Base-by-base conservation (phyloP, 2,888 invertebrate genomes). In the Desoria tigrina region DNA sequence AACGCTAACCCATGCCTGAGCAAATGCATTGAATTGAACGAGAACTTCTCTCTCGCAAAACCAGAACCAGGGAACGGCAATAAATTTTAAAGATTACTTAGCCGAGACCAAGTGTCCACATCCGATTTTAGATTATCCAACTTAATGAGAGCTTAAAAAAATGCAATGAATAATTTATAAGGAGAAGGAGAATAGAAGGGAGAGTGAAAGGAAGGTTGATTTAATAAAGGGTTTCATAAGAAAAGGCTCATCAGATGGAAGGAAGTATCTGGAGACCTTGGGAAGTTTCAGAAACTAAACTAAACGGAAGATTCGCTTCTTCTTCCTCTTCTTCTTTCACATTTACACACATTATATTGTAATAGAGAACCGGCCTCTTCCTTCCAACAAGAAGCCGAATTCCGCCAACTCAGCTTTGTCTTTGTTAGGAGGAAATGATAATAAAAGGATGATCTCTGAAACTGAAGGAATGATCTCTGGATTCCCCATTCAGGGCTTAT, bases 331-430 rank as follows among this genome's bases (percentile, higher is more conserved):
- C 32, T 32, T 11, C 32, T 32, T 11, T 32, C 4, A 11, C 32
- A n/a, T n/a, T n/a, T n/a, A n/a, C n/a, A n/a, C n/a, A n/a, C n/a
- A n/a, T n/a, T n/a, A n/a, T n/a, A n/a, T n/a, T n/a, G n/a, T n/a
- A n/a, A n/a, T n/a, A n/a, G n/a, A n/a, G n/a, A n/a, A n/a, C n/a
- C n/a, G 32, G 6, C 32, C 11, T 32, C 32, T 32, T 32, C 11
- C 32, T 32, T 32, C 32, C 11, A 4, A 32, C 32, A 32, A 32
- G 11, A 32, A 11, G 32, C 11, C 11, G 32, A 32, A 32, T 32
- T 32, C 32, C 6, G 55, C 28, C 16, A 28, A 55, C 28, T 55
- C 55, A 55, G 55, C 55, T 55, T 55, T 55, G 28, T 55, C 55
- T 32, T 28, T 18, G 23, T 24, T 18, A 7, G 26, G 7, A 49